These are phyloP conservation scores for Tetrao urogallus DNA, from an alignment of 2,113 vertebrate genomes.

Conservation along the genomic window DNA sequence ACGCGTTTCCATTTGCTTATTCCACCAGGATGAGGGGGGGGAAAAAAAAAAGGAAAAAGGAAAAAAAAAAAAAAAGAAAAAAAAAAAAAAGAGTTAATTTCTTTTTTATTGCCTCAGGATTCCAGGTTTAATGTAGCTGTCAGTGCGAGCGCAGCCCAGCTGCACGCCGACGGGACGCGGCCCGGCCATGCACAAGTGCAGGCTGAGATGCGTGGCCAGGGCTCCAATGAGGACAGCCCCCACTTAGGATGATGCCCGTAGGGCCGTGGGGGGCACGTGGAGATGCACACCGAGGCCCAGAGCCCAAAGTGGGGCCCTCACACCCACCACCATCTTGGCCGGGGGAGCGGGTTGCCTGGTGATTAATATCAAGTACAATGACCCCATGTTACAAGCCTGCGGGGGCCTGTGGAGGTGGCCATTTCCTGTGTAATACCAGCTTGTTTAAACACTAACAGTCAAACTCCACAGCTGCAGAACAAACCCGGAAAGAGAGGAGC, in stretches of 20 bases:
- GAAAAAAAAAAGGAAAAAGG: background rate
- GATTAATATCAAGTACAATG: constrained; percentile 83
- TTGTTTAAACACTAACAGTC: constrained; percentile 85
- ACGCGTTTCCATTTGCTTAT: constrained; percentile 81
- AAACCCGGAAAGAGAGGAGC: constrained; percentile 80
- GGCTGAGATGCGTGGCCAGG: background rate
- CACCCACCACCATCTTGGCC: constrained; percentile 63
- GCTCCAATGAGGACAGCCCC: background rate
- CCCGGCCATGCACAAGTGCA: constrained; percentile 26
- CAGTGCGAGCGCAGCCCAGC: constrained; percentile 81
- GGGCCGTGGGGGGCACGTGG: rapidly evolving
- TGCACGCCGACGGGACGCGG: constrained; percentile 78
- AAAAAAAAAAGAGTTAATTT: constrained; percentile 84
- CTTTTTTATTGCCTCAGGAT: constrained; percentile 83
- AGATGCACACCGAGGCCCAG: background rate
- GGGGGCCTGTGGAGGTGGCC: constrained; percentile 82
- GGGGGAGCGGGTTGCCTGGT: constrained; percentile 73
- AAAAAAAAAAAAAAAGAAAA: constrained; percentile 80
- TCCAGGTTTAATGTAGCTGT: constrained; percentile 86
- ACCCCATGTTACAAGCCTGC: constrained; percentile 81
- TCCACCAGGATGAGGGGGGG: constrained; percentile 71
- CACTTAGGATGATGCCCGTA: rapidly evolving
- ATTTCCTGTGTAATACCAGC: constrained; percentile 87
- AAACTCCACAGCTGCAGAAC: constrained; percentile 83
- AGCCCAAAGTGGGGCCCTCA: background rate